Evolutionary conservation across 2,797 vertebrate genomes (phyloP).

Genomic region (Remorina albescens): DNA sequence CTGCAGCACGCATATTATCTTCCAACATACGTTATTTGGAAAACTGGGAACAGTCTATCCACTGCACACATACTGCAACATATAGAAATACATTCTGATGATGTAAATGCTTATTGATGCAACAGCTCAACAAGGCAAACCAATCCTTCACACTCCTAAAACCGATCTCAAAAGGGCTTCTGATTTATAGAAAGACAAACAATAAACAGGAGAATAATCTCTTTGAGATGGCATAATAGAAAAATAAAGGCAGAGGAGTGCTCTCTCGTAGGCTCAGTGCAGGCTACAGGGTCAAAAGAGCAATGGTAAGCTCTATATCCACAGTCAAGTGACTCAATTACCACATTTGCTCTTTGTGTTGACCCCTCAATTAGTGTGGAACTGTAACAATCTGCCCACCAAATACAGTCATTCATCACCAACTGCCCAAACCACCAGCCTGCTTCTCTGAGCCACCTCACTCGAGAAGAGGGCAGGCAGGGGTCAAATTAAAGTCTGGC

Average conservation of each 20-base stretch:
- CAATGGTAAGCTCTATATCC: conserved; percentile 87
- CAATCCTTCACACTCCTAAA: conserved; percentile 13
- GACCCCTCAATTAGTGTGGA: conserved; percentile 95
- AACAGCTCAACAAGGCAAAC: not conserved
- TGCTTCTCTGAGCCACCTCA: conserved; percentile 86
- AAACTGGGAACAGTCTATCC: conserved; percentile 83
- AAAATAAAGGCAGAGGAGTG: conserved; percentile 31
- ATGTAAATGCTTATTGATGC: conserved; percentile 54
- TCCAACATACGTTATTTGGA: not conserved
- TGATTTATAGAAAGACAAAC: conserved; percentile 18
- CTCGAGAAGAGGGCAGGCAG: conserved; percentile 87
- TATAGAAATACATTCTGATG: conserved; percentile 78
- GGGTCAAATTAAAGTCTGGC: conserved; percentile 91
- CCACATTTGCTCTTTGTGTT: conserved; percentile 91
- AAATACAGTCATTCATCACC: conserved; percentile 98
- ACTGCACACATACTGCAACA: conserved; percentile 79
- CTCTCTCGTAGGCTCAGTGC: conserved; percentile 74
- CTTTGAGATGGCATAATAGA: conserved; percentile 18
- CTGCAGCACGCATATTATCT: conserved; percentile 1
- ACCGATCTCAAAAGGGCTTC: conserved; percentile 4
- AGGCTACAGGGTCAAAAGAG: conserved; percentile 83
- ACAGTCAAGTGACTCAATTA: conserved; percentile 95
- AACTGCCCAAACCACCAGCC: conserved; percentile 89
- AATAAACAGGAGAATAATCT: conserved; percentile 24
- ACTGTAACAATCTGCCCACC: conserved; percentile 95